phyloP scores from a whole-genome alignment of 2,888 invertebrate genomes.

The Altica lythri region DNA sequence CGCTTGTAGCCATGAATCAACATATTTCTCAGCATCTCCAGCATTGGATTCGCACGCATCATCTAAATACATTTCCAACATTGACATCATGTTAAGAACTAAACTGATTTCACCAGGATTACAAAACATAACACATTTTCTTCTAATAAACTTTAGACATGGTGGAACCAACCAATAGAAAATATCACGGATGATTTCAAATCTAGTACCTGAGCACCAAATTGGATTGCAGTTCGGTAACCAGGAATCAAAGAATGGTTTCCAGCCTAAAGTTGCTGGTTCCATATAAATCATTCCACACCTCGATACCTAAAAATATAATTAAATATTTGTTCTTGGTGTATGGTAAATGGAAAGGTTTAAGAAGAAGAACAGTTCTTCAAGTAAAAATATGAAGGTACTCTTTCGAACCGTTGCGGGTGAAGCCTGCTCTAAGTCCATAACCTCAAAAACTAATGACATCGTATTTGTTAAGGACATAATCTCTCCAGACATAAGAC shows the following conservation, averaged over 20 bases:
- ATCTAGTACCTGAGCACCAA: constrained; percentile 70
- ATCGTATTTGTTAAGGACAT: constrained; percentile 80
- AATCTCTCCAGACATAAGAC: constrained; percentile 85
- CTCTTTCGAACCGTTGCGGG: constrained; percentile 76
- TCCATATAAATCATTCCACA: constrained; percentile 94
- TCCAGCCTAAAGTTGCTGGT: constrained; percentile 80
- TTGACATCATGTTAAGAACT: constrained; percentile 70
- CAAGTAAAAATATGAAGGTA: too few relatives aligned
- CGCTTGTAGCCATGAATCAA: constrained; percentile 76
- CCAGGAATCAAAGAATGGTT: constrained; percentile 83
- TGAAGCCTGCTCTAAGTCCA: constrained; percentile 82
- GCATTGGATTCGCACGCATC: constrained; percentile 63
- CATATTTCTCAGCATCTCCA: constrained; percentile 69
- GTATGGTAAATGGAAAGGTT: too few relatives aligned
- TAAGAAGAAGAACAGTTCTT: too few relatives aligned
- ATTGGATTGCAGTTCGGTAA: constrained; percentile 65
- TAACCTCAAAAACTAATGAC: constrained; percentile 88
- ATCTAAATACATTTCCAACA: constrained; percentile 78
- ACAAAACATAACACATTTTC: constrained; percentile 68
- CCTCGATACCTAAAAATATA: constrained; percentile 69
- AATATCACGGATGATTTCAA: constrained; percentile 64
- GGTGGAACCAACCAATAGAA: constrained; percentile 84
- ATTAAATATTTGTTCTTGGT: too few relatives aligned
- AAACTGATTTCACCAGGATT: constrained; percentile 75
- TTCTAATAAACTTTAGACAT: constrained; percentile 71